phyloP scores from a whole-genome alignment of 2,888 invertebrate genomes.

The Microctonus brassicae region DNA sequence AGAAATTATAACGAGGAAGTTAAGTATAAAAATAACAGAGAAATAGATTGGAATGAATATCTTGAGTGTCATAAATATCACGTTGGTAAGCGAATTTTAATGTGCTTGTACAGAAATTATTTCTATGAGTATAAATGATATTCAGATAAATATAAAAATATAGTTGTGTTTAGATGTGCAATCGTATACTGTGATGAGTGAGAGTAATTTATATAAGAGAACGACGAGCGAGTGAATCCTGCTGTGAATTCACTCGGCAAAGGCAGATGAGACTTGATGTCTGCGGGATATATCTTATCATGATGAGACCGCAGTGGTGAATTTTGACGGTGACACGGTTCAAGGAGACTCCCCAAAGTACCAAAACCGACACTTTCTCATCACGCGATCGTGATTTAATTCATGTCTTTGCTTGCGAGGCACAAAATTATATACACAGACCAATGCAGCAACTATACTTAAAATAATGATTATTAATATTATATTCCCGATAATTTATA shows the following conservation, averaged over 20 bases:
- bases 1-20: neutral
- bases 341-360: neutral
- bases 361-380: neutral
- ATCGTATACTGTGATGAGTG: neutral
- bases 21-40: neutral
- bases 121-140: neutral
- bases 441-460: neutral
- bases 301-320: conserved; percentile 1
- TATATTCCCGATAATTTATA: too few species aligned
- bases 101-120: conserved; percentile 12
- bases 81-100: conserved; percentile 30
- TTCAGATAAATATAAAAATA: neutral
- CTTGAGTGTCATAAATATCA: neutral
- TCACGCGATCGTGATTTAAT: conserved; percentile 20
- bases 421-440: conserved; percentile 1
- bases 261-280: conserved; percentile 22
- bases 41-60: neutral
- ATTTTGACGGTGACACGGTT: conserved; percentile 15
- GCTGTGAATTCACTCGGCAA: conserved; percentile 17
- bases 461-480: neutral
- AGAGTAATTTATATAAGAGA: conserved; percentile 1
- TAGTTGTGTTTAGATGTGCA: conserved; percentile 12
- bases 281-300: conserved; percentile 29
- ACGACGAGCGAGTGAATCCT: neutral
- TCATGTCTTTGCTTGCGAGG: conserved; percentile 10